Conservation (phyloP, 2,888 invertebrate genomes). For the Acleris holmiana region DNA sequence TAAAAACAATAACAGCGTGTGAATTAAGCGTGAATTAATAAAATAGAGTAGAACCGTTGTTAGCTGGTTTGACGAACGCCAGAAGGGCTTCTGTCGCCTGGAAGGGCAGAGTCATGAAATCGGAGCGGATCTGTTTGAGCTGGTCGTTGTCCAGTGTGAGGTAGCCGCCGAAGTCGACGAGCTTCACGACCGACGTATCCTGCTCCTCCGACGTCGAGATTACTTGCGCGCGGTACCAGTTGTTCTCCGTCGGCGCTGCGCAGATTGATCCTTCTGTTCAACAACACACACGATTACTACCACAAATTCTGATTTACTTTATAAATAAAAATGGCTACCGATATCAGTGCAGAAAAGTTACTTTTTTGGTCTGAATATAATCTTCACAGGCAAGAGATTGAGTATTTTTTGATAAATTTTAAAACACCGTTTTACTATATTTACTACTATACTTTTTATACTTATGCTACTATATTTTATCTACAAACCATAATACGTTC, state of each 20-base stretch:
- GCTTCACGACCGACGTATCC: conserved; percentile 91
- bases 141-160: conserved; percentile 89
- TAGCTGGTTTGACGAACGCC: conserved; percentile 92
- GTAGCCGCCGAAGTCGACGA: conserved; percentile 98
- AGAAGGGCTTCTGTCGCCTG: conserved; percentile 98
- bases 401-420: too few species aligned
- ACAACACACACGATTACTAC: conserved; percentile 23
- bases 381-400: too few species aligned
- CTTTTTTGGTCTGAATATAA: too few species aligned
- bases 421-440: too few species aligned
- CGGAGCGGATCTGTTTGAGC: conserved; percentile 95
- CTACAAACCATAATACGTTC: too few species aligned
- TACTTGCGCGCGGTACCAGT: conserved; percentile 96
- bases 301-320: neutral
- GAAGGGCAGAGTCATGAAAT: conserved; percentile 97
- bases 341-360: too few species aligned
- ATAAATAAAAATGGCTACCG: too few species aligned
- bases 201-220: conserved; percentile 87
- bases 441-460: too few species aligned
- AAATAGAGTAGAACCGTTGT: conserved; percentile 82
- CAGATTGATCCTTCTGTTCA: conserved; percentile 93
- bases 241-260: conserved; percentile 91
- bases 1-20: conserved; percentile 2
- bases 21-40: conserved; percentile 31
- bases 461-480: too few species aligned